Evolutionary conservation across 2,888 invertebrate species (phyloP).

Genomic region (Sarcophaga rosellei): DNA sequence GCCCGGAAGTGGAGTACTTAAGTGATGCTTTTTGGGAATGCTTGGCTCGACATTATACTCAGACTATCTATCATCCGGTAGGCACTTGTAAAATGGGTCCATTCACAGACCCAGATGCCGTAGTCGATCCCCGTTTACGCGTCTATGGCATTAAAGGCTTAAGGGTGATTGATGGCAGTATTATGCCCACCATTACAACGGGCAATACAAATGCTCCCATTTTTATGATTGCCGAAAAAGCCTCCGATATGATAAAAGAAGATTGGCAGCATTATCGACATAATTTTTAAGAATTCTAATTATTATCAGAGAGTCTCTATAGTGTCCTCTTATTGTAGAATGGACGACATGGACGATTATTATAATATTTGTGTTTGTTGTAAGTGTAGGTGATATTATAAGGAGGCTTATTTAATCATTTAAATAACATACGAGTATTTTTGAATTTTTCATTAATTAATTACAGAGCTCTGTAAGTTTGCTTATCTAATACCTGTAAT

Average conservation of each 20-base stretch:
- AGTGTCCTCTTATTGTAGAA: neutral
- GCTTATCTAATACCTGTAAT: neutral
- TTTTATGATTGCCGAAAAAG: conserved; percentile 93
- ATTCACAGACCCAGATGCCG: conserved; percentile 83
- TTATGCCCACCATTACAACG: conserved; percentile 90
- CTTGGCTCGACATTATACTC: conserved; percentile 87
- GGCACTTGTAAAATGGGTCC: conserved; percentile 93
- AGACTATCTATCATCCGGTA: conserved; percentile 91
- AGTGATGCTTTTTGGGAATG: conserved; percentile 91
- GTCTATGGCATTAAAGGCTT: conserved; percentile 87
- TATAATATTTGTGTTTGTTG: no score
- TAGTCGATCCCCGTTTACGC: conserved; percentile 87
- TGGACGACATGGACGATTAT: no score
- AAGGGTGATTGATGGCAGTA: conserved; percentile 90
- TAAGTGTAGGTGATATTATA: no score
- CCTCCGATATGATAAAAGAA: conserved; percentile 90
- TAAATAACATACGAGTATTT: no score
- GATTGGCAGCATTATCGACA: conserved; percentile 83
- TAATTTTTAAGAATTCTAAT: neutral
- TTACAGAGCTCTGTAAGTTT: neutral
- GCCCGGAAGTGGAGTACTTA: conserved; percentile 84
- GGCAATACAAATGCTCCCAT: conserved; percentile 92
- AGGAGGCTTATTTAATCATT: no score
- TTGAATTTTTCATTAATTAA: neutral
- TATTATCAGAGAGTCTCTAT: neutral